Evolutionary conservation across 1,140 invertebrate genomes (phyloP).

Genomic region (Drosophila pallidifrons): DNA sequence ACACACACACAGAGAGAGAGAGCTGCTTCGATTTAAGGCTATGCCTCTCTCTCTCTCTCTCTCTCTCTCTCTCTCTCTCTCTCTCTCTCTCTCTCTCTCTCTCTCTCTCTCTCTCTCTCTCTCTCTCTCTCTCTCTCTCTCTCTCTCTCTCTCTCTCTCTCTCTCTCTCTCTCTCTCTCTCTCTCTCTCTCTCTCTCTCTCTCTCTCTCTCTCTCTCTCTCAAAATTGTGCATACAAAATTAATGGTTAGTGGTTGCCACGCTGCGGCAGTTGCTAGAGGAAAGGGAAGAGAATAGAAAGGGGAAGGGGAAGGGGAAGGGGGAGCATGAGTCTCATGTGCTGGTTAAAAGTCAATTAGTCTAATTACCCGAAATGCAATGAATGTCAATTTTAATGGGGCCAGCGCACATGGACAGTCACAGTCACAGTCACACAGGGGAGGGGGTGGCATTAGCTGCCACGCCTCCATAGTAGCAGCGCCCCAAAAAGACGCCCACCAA

Average conservation of each 20-base stretch:
- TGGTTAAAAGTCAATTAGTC: conserved; percentile 81
- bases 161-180: background rate
- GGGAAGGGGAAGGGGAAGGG: background rate
- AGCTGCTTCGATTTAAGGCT: conserved; percentile 9
- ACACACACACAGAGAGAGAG: conserved; percentile 15
- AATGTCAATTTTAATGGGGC: conserved; percentile 79
- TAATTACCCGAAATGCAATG: conserved; percentile 78
- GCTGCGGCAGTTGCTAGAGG: background rate
- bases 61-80: background rate
- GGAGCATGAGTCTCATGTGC: conserved; percentile 48
- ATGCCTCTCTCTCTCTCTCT: background rate
- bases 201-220: background rate
- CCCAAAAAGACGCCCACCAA: conserved; percentile 14
- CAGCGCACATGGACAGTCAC: conserved; percentile 53
- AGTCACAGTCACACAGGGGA: background rate
- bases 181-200: too few relatives aligned
- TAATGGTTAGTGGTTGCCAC: conserved; percentile 25
- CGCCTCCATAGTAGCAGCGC: background rate
- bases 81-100: background rate
- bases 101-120: too few relatives aligned
- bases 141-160: background rate
- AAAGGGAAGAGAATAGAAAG: too few relatives aligned
- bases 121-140: background rate
- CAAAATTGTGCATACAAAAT: conserved; percentile 52
- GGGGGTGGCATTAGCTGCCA: background rate